Conservation (phyloP, 1,140 invertebrate genomes). For the Melipona quadrifasciata region DNA sequence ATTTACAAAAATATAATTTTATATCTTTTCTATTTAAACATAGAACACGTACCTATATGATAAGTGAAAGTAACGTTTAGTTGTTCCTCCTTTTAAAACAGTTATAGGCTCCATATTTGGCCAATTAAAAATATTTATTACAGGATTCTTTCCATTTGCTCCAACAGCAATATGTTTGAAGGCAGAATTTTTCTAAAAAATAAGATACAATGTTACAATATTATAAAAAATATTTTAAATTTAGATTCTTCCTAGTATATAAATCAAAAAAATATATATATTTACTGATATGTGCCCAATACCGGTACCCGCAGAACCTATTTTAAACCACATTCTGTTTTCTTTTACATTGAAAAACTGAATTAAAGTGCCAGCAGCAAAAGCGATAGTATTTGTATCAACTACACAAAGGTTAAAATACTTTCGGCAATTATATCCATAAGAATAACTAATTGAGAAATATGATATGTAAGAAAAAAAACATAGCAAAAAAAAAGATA, state of each 20-base stretch:
- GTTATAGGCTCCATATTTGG: slow-evolving; percentile 88
- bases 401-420: slow-evolving; percentile 90
- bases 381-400: slow-evolving; percentile 88
- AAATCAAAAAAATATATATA: slow-evolving; percentile 24
- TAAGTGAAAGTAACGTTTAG: slow-evolving; percentile 87
- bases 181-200: slow-evolving; percentile 86
- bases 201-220: not conserved
- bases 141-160: slow-evolving; percentile 86
- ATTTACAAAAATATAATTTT: slow-evolving; percentile 36
- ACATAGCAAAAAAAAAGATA: not conserved
- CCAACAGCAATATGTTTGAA: slow-evolving; percentile 90
- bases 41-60: slow-evolving; percentile 86
- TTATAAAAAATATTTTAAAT: not conserved
- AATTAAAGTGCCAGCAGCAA: slow-evolving; percentile 91
- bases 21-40: not conserved
- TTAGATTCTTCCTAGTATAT: not conserved
- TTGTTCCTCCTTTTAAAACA: slow-evolving; percentile 88
- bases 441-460: slow-evolving; percentile 86
- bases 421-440: slow-evolving; percentile 92
- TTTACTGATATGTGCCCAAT: slow-evolving; percentile 90
- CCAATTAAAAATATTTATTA: slow-evolving; percentile 92
- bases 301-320: slow-evolving; percentile 88
- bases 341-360: slow-evolving; percentile 88
- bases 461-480: slow-evolving; percentile 15
- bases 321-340: slow-evolving; percentile 86